Evolutionary conservation across 2,797 vertebrate species (phyloP).

Genomic region (Eleutherodactylus coqui): DNA sequence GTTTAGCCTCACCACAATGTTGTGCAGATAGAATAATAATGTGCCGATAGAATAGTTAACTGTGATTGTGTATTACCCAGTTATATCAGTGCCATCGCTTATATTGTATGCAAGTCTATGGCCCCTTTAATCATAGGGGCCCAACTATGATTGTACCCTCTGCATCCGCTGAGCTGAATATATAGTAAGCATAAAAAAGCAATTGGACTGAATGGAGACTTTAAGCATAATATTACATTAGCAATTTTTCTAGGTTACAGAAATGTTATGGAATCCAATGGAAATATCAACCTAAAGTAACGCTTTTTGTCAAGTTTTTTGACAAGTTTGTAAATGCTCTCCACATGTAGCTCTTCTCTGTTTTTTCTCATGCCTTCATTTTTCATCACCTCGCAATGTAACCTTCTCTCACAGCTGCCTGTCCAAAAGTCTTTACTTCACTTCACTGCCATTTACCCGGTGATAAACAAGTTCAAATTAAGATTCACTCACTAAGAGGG

Average conservation of each 20-base stretch:
- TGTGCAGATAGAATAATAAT: too few relatives aligned
- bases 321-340: neutral
- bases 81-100: too few relatives aligned
- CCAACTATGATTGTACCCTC: neutral
- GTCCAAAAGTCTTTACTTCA: neutral
- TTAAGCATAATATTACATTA: neutral
- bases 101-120: too few relatives aligned
- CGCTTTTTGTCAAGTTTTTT: neutral
- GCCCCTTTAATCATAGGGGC: neutral
- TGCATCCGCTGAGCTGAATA: neutral
- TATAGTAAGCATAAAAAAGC: neutral
- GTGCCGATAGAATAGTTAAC: too few relatives aligned
- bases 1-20: too few relatives aligned
- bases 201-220: neutral
- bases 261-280: neutral
- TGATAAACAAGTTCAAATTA: slow-evolving; percentile 6
- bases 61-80: too few relatives aligned
- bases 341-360: neutral
- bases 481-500: neutral
- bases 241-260: neutral
- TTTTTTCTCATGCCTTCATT: neutral
- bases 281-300: neutral
- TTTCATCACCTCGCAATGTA: neutral
- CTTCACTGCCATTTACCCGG: neutral
- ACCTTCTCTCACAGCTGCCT: neutral